Evolutionary conservation across 1,140 invertebrate genomes (phyloP).

Genomic region (Zaprionus davidi): DNA sequence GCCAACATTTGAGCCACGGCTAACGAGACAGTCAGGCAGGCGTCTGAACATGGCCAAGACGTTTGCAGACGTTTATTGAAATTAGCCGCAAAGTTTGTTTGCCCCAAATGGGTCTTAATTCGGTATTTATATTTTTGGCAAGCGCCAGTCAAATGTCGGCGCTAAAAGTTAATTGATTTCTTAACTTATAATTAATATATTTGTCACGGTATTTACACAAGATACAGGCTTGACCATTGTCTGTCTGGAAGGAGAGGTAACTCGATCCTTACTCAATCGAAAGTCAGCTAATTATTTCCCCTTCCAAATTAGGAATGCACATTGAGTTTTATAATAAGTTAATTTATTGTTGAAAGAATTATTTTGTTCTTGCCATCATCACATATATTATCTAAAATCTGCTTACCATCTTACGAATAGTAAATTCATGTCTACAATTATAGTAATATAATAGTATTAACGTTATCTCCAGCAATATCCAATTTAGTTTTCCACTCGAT

Average conservation of each 20-base stretch:
- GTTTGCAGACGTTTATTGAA: slow-evolving; percentile 7
- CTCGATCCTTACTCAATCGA: too few species aligned
- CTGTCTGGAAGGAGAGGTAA: too few species aligned
- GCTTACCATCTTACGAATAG: slow-evolving; percentile 66
- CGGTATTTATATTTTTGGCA: not conserved
- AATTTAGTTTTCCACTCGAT: slow-evolving; percentile 8
- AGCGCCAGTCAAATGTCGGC: not conserved
- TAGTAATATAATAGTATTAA: slow-evolving; percentile 22
- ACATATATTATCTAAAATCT: slow-evolving; percentile 76
- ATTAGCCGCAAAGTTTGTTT: slow-evolving; percentile 15
- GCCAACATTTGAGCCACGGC: slow-evolving; percentile 44
- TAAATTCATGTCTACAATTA: slow-evolving; percentile 73
- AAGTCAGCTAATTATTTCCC: not conserved
- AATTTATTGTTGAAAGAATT: slow-evolving; percentile 62
- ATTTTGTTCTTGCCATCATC: slow-evolving; percentile 56
- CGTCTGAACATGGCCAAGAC: slow-evolving; percentile 37
- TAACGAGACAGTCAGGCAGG: slow-evolving; percentile 19
- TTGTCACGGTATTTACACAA: not conserved
- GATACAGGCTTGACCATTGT: not conserved
- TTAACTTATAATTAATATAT: slow-evolving; percentile 4
- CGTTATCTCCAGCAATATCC: not conserved
- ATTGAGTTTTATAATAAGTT: slow-evolving; percentile 48
- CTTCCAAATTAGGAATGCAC: not conserved
- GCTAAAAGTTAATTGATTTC: slow-evolving; percentile 10
- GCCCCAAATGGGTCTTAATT: not conserved